Base-by-base conservation (phyloP, 2,113 vertebrate genomes). In the Antechinus flavipes region DNA sequence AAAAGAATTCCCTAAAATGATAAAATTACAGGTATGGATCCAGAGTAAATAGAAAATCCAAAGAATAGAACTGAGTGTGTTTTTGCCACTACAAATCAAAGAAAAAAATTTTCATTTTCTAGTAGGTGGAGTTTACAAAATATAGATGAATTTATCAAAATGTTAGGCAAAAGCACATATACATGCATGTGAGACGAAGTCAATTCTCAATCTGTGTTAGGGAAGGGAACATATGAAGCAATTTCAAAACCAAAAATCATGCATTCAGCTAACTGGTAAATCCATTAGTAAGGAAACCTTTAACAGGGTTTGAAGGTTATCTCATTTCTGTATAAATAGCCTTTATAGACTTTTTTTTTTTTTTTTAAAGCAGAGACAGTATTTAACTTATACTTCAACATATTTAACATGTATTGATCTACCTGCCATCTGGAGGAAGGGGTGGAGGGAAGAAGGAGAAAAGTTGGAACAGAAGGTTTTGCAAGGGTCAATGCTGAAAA, bases 291-390 rank as follows among this genome's bases (percentile, higher is more conserved):
- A 49, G 46, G 56, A 2, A 26, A 91, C 23, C 22, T 56, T 93
- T 95, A 42, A 4, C 95, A 42, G 1, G 49, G 24, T 58, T 95
- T 95, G 56, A 91, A 92, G 93, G 93, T 94, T 95, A 90, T 97
- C 54, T 52, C 16, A 91, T 47, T 68, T 94, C 91, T 93, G 94
- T 96, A 91, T 97, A 95, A 95, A 42, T 22, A 5, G 54, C 54
- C 25, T 54, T 49, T 61, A 54, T 56, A 52, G 92, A 54, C 90
- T 42, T 42, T 42, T 42, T 42, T 42, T n/a, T 54, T 56, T 14
- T 61, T 93, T 94, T 76, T 68, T 22, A 91, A 96, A 30, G 84
- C 49, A 46, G 11, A 93, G 35, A 97, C 16, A 91, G 47, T 95
- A 47, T 47, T 47, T 47, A 47, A 47, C 47, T 47, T 47, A 47